phyloP scores from a whole-genome alignment of 2,888 invertebrate species.

The Andrena bucephala region DNA sequence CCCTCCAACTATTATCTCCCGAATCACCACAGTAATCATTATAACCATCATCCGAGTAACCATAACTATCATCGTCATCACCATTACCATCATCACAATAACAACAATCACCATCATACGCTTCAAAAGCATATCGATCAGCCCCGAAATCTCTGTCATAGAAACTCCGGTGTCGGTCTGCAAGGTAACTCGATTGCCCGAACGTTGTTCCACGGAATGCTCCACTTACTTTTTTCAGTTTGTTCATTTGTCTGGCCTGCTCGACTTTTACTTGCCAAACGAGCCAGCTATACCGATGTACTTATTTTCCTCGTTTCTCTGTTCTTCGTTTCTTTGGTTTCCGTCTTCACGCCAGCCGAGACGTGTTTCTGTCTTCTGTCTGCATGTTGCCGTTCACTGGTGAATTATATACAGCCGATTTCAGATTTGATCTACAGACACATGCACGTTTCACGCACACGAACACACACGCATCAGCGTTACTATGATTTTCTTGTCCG shows the following conservation, averaged over 20 bases:
- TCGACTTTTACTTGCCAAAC: conserved; percentile 26
- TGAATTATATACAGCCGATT: not conserved
- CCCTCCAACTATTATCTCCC: conserved; percentile 86
- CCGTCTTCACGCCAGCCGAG: conserved; percentile 13
- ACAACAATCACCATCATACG: conserved; percentile 85
- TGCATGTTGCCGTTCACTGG: conserved; percentile 23
- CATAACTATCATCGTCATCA: conserved; percentile 88
- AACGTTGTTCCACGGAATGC: conserved; percentile 76
- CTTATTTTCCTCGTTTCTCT: not conserved
- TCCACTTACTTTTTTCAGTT: conserved; percentile 45
- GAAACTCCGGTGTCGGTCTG: conserved; percentile 87
- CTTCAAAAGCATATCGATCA: conserved; percentile 86
- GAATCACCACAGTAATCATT: conserved; percentile 86
- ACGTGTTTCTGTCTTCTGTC: conserved; percentile 9
- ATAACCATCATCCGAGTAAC: conserved; percentile 86
- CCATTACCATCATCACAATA: conserved; percentile 87
- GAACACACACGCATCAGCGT: conserved; percentile 8
- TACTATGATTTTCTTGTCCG: not conserved
- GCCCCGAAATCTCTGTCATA: conserved; percentile 86
- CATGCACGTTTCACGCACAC: conserved; percentile 40
- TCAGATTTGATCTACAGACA: not conserved
- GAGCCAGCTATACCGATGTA: conserved; percentile 1
- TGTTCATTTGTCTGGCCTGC: conserved; percentile 41
- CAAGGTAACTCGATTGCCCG: conserved; percentile 86
- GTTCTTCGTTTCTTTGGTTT: not conserved